phyloP scores from a whole-genome alignment of 2,113 vertebrate genomes.

The Chloropsis cyanopogon region DNA sequence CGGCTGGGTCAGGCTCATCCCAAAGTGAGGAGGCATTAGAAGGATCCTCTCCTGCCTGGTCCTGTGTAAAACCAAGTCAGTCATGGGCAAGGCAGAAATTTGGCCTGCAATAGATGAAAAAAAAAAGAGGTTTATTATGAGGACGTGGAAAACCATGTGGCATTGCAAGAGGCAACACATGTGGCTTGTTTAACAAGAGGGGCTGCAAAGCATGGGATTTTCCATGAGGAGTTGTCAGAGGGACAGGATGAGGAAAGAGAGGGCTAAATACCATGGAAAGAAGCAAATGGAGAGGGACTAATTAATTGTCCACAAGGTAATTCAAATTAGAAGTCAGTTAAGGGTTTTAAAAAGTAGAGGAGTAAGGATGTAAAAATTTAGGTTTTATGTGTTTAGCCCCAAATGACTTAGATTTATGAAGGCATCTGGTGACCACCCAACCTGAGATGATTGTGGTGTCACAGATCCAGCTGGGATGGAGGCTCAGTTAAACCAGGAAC shows the following conservation, averaged over 20 bases:
- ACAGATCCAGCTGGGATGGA: not conserved
- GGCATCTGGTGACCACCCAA: not conserved
- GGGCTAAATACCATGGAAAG: not conserved
- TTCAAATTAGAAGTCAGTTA: not conserved
- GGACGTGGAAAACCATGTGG: not conserved
- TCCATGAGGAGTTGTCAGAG: not conserved
- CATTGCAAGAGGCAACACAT: not conserved
- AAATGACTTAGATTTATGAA: not conserved
- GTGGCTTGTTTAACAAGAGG: not conserved
- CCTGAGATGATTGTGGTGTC: not conserved
- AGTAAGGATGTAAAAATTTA: not conserved
- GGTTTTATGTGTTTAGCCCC: not conserved
- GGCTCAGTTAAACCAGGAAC: not conserved
- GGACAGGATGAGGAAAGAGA: not conserved
- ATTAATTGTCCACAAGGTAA: not conserved
- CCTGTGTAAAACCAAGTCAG: rapidly evolving
- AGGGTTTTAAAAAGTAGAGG: not conserved
- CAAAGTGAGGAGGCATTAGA: rapidly evolving
- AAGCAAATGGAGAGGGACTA: not conserved
- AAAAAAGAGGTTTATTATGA: not conserved
- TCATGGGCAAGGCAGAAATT: not conserved
- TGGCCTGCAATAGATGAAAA: not conserved
- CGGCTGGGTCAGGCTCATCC: not conserved
- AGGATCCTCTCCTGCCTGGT: not conserved
- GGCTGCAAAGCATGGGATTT: not conserved